Evolutionary conservation across 2,888 invertebrate species (phyloP), one percentile per base, ranked within the genome.

Genomic region (Pristionchus mayeri): DNA sequence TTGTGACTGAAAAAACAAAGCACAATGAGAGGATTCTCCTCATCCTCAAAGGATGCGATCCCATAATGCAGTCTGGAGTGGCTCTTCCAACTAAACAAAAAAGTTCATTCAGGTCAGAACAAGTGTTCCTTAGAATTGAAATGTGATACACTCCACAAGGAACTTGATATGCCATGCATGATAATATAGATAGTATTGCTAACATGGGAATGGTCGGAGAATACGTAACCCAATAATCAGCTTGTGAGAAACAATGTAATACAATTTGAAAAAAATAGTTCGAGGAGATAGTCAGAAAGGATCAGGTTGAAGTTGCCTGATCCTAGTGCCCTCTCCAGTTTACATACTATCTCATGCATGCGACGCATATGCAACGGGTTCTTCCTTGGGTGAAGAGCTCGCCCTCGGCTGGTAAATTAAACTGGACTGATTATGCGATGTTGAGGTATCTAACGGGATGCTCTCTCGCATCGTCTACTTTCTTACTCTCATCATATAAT

Each of bases 361-460:
- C 52, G 16, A 52, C n/a, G n/a, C n/a, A n/a, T n/a, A n/a, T n/a
- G 52, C 52, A 0, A 52, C 21, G 52, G 11, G 6, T 52, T 52
- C n/a, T 3, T 6, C 52, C 9, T 21, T 11, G n/a, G n/a, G 44
- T 9, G 44, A 9, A 44, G 44, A 44, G 44, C 44, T 6, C 44
- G 44, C 44, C 13, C 27, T 30, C 34, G 6, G 57, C 24, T 57
- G 16, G 34, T 18, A 54, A 54, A n/a, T 63, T 13, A 34, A 6
- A 13, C 30, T 63, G 63, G 7, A 27, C 13, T 34, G 34, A 63
- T 13, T 30, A 63, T 30, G 7, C 21, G 16, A 13, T 52, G 13
- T 24, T 11, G 1, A 57, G 81, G 40, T 81, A 81, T 60, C 40
- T 81, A 4, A 81, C 81, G 24, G 81, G 81, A 2, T 81, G 81